Conservation (phyloP, 1,140 invertebrate species). For the Drosophila eugracilis region DNA sequence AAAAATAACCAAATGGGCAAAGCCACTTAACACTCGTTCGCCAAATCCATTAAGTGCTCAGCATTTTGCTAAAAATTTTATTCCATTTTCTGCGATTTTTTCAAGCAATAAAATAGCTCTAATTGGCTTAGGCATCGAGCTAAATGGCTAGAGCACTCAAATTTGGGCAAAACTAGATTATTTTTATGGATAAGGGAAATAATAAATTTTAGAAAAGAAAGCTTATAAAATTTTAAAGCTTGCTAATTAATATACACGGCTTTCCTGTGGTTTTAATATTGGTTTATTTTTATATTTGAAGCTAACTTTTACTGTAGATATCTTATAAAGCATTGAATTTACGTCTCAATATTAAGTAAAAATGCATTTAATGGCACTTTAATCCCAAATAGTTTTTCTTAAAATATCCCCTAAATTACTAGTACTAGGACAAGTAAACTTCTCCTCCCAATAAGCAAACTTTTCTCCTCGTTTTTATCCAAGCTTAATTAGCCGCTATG, state of each 20-base stretch:
- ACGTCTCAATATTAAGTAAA: too few species aligned
- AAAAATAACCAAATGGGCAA: conserved; percentile 67
- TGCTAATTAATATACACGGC: too few species aligned
- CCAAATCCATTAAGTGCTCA: conserved; percentile 73
- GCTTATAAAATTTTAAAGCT: too few species aligned
- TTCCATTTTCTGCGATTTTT: conserved; percentile 27
- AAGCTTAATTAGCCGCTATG: conserved; percentile 44
- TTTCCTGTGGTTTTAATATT: too few species aligned
- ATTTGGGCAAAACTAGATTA: too few species aligned
- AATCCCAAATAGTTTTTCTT: not conserved
- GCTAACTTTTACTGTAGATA: too few species aligned
- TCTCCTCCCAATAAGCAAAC: conserved; percentile 7
- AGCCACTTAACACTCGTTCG: conserved; percentile 72
- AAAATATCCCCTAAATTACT: not conserved
- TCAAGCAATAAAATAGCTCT: conserved; percentile 30
- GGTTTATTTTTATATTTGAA: too few species aligned
- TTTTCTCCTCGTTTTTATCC: not conserved
- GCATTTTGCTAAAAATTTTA: conserved; percentile 39
- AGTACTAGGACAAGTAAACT: not conserved
- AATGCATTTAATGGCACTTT: too few species aligned
- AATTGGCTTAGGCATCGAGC: conserved; percentile 27
- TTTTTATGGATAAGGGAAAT: not conserved
- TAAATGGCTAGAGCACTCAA: too few species aligned
- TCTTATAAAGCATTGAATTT: too few species aligned
- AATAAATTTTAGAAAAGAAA: not conserved